A percentile compares a stretch with the other conserved stretches of the same genome.
phyloP scores from a whole-genome alignment of 2,113 vertebrate genomes.

The Acanthisitta chloris region DNA sequence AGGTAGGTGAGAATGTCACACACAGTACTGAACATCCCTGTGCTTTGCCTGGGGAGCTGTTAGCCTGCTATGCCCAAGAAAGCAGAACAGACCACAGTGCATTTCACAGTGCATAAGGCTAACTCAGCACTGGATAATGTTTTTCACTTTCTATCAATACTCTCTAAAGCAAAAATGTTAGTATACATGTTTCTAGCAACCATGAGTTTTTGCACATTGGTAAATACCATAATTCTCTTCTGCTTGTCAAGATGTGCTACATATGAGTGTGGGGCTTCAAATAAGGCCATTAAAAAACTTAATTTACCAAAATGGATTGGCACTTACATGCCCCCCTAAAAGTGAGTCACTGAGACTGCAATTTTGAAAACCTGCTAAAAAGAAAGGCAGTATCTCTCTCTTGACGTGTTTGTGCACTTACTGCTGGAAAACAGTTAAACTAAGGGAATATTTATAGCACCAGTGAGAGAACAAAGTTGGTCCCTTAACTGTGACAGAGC shows the following conservation, averaged over 20 bases:
- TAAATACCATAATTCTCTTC: not conserved
- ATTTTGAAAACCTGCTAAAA: constrained; percentile 12
- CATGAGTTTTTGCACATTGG: not conserved
- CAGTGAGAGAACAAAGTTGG: constrained; percentile 12
- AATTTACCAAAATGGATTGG: not conserved
- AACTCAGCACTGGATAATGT: not conserved
- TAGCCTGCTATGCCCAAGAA: not conserved
- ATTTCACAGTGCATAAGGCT: not conserved
- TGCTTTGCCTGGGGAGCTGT: not conserved
- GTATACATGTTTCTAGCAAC: not conserved
- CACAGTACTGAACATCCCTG: not conserved
- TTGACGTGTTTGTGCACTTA: not conserved
- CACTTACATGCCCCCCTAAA: not conserved
- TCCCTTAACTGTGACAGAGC: not conserved
- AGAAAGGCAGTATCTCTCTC: not conserved
- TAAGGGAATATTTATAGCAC: constrained; percentile 43
- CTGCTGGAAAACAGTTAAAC: constrained; percentile 28
- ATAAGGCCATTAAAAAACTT: not conserved
- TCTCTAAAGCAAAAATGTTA: not conserved
- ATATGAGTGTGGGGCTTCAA: fast-evolving
- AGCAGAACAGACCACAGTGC: not conserved
- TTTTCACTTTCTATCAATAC: not conserved
- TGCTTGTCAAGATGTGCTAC: not conserved
- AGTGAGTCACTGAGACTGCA: not conserved
- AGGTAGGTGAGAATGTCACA: not conserved